Base-by-base conservation (phyloP, 2,797 vertebrate species). In the Moxostoma hubbsi region DNA sequence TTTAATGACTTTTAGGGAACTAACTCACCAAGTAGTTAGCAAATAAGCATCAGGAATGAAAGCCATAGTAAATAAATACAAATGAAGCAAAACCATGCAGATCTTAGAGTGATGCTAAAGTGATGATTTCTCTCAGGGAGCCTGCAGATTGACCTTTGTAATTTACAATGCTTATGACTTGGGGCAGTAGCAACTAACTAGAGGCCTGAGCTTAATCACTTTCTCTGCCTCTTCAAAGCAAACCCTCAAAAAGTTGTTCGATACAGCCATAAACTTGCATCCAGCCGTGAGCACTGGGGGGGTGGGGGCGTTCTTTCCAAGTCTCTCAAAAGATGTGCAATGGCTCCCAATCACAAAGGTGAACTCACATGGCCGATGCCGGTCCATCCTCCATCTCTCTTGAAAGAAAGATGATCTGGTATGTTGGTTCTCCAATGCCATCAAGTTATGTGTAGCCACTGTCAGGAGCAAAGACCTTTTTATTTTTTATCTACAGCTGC, bases 381-480 rank as follows among this genome's bases (percentile, higher is more conserved):
- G 85, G 85, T 88, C 81, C 82, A 72, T 84, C 83, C 45, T 54
- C 53, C 61, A 68, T 85, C 75, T 84, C 84, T 86, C 86, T 90
- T 92, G 73, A 83, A 84, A 84, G 77, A 93, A 93, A 93, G 91
- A 90, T 91, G 89, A 91, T 85, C 88, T 90, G 86, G 88, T 88
- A 88, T 87, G 89, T 86, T 88, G 91, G 86, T 87, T 88, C 89
- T 77, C 86, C 83, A 81, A 63, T 89, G 81, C 89, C 92, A 91
- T 92, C 88, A 96, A 98, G 96, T 96, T 92, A 96, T 94, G 95
- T 94, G 95, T 93, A 88, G 87, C 94, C 87, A 93, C 95, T 95
- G 96, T 96, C 96, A 97, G 96, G 95, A 96, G 95, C 93, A 93
- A 94, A 94, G 95, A 96, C 95, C 95, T 90, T 96, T 94, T 96